Percentiles rank a stretch among this genome's conserved stretches.
phyloP scores from a whole-genome alignment of 2,113 vertebrate species.

The Australoheros scitulus region DNA sequence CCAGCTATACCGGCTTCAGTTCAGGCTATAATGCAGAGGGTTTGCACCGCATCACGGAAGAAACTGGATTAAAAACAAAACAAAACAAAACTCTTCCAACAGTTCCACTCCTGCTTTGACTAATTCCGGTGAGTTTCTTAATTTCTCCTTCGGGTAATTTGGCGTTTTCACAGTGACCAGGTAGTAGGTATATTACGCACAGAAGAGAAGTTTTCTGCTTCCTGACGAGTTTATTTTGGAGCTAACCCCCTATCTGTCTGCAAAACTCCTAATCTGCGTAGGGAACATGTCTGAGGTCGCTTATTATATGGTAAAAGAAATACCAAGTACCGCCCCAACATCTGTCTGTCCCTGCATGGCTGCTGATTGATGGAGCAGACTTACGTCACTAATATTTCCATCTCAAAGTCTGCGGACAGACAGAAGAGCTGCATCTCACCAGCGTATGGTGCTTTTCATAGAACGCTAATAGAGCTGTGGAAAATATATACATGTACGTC shows the following conservation, averaged over 20 bases:
- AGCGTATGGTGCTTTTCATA: background rate
- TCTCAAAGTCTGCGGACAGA: conserved; percentile 61
- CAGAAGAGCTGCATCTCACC: conserved; percentile 10
- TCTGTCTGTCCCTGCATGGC: conserved; percentile 72
- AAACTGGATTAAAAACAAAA: conserved; percentile 13
- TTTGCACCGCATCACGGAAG: background rate
- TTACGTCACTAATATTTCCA: conserved; percentile 78
- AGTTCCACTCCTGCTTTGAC: background rate
- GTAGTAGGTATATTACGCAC: conserved; percentile 1
- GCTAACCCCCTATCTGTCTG: conserved; percentile 32
- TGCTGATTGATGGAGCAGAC: conserved; percentile 73
- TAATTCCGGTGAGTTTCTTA: conserved; percentile 64
- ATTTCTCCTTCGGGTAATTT: conserved; percentile 5
- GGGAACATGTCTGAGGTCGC: conserved; percentile 60
- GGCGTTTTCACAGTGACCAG: background rate
- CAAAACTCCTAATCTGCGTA: conserved; percentile 56
- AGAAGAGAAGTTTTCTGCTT: background rate
- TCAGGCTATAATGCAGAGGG: background rate
- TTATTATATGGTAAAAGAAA: conserved; percentile 66
- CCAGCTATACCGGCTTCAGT: background rate
- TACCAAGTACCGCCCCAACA: conserved; percentile 78
- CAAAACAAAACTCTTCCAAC: background rate
- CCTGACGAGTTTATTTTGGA: background rate
- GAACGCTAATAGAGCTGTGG: background rate
- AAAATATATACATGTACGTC: background rate